Evolutionary conservation across 2,888 invertebrate genomes (phyloP).

Genomic region (Ectobius pallidus): DNA sequence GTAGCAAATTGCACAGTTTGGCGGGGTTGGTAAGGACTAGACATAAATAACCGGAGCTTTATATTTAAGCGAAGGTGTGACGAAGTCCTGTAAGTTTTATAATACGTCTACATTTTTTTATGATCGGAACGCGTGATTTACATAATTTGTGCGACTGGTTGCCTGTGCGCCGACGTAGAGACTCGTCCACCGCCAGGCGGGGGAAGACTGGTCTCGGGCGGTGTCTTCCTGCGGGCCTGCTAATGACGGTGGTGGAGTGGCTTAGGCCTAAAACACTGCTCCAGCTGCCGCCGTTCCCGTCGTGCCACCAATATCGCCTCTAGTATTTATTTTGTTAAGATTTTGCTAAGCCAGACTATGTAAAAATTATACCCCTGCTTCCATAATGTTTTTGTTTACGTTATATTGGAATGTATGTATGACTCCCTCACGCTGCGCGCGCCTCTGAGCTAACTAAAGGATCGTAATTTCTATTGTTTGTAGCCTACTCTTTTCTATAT

Average conservation of each 20-base stretch:
- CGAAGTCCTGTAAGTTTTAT: neutral
- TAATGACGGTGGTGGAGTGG: neutral
- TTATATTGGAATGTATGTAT: neutral
- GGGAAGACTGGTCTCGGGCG: neutral
- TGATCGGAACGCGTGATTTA: neutral
- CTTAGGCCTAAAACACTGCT: neutral
- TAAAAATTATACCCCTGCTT: neutral
- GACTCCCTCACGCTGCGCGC: neutral
- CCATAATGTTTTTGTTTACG: neutral
- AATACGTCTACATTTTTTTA: neutral
- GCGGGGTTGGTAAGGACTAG: too few species aligned
- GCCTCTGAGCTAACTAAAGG: neutral
- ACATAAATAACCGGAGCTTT: too few species aligned
- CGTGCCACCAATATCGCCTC: neutral
- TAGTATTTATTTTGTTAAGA: conserved; percentile 1
- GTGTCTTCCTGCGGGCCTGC: neutral
- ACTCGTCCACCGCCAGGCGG: too few species aligned
- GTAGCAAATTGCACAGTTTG: too few species aligned
- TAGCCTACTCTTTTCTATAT: too few species aligned
- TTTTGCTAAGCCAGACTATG: neutral
- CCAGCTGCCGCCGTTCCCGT: neutral
- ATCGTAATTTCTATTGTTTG: neutral
- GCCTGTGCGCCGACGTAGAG: too few species aligned
- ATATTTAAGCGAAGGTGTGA: neutral
- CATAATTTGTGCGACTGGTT: neutral